Conservation (phyloP, 2,888 invertebrate species). For the Chrysina gloriosa region DNA sequence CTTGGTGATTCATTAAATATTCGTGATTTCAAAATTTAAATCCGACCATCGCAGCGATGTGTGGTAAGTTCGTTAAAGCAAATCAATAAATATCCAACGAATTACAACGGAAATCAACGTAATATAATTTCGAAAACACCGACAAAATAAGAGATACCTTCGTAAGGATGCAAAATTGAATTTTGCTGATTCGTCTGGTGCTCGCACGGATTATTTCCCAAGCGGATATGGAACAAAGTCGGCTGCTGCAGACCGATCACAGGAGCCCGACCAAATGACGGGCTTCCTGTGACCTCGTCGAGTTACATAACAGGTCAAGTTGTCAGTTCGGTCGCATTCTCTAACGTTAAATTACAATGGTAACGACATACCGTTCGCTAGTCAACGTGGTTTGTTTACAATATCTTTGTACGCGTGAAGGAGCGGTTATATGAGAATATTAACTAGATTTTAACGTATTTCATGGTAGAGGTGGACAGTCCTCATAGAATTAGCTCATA, state of each 20-base stretch:
- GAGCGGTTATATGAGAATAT: not conserved
- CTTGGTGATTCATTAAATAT: too few relatives aligned
- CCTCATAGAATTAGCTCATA: too few relatives aligned
- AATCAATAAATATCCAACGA: too few relatives aligned
- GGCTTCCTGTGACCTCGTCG: slow-evolving; percentile 49
- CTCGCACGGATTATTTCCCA: slow-evolving; percentile 5
- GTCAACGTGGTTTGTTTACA: not conserved
- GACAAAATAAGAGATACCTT: not conserved
- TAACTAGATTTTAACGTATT: too few relatives aligned
- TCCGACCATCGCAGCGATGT: too few relatives aligned
- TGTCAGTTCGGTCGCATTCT: slow-evolving; percentile 40
- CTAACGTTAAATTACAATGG: not conserved
- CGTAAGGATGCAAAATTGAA: slow-evolving; percentile 4
- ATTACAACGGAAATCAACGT: not conserved
- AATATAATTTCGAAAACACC: not conserved
- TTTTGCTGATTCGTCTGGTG: not conserved
- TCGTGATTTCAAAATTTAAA: too few relatives aligned
- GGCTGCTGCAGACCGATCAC: slow-evolving; percentile 46
- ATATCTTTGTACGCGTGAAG: not conserved
- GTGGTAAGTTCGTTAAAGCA: too few relatives aligned
- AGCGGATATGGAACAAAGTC: slow-evolving; percentile 2
- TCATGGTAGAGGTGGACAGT: too few relatives aligned
- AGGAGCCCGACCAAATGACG: slow-evolving; percentile 47
- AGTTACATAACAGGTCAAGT: slow-evolving; percentile 49
- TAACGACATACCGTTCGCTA: not conserved